Evolutionary conservation across 2,797 vertebrate genomes (phyloP).

Genomic region (Pangasius macronema): DNA sequence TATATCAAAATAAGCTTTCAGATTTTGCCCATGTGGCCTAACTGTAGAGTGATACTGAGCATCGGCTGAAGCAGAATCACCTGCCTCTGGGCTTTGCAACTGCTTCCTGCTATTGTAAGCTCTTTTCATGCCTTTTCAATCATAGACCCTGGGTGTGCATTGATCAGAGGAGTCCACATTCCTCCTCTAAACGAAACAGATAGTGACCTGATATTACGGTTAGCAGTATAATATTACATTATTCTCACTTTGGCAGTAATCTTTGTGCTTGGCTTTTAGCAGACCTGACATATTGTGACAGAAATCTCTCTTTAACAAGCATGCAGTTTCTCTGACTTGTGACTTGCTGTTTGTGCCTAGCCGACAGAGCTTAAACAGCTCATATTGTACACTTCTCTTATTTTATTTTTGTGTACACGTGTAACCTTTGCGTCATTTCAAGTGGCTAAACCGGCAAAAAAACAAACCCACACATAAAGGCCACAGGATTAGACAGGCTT

Average conservation of each 20-base stretch:
- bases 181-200: background rate
- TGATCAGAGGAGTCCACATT: background rate
- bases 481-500: background rate
- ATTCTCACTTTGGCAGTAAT: background rate
- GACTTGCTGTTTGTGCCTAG: background rate
- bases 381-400: no score
- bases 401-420: background rate
- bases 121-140: background rate
- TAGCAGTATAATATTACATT: background rate
- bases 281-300: background rate
- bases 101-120: background rate
- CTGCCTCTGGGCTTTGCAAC: background rate
- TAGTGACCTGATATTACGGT: background rate
- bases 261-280: background rate
- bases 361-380: background rate
- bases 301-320: background rate
- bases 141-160: background rate
- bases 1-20: background rate
- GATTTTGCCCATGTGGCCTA: background rate
- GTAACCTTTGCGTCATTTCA: background rate
- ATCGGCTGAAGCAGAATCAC: constrained; percentile 21
- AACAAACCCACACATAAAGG: background rate
- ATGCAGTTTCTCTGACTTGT: background rate
- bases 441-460: background rate
- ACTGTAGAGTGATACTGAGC: background rate